Conservation (phyloP, 2,888 invertebrate species). For the Ectobius pallidus region DNA sequence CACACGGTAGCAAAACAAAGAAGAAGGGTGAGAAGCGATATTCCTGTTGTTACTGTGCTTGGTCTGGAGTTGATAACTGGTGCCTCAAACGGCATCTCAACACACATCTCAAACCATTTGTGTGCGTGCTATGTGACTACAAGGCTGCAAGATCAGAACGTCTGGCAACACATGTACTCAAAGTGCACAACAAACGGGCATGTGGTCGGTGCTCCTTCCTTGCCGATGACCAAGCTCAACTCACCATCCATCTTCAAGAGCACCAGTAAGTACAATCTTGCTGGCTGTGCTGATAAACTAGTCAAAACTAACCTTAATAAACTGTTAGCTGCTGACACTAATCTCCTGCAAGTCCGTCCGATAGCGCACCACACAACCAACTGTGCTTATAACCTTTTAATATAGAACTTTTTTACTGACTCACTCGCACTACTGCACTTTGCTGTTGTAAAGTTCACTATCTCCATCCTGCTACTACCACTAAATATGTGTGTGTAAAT, state of each 20-base stretch:
- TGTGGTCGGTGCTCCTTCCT: slow-evolving; percentile 88
- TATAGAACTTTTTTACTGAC: not conserved
- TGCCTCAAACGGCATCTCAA: slow-evolving; percentile 90
- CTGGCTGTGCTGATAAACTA: slow-evolving; percentile 8
- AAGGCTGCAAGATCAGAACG: slow-evolving; percentile 92
- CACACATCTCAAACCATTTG: slow-evolving; percentile 90
- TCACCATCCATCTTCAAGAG: slow-evolving; percentile 70
- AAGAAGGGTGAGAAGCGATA: slow-evolving; percentile 73
- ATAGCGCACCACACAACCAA: slow-evolving; percentile 6
- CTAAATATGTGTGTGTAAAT: slow-evolving; percentile 11
- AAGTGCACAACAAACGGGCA: slow-evolving; percentile 89
- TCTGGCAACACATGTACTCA: slow-evolving; percentile 86
- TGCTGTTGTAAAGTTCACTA: slow-evolving; percentile 17
- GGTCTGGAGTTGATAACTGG: slow-evolving; percentile 95
- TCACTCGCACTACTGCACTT: slow-evolving; percentile 3
- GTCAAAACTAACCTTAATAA: slow-evolving; percentile 10
- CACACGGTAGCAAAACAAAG: slow-evolving; percentile 45
- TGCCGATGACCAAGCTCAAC: slow-evolving; percentile 81
- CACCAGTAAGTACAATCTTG: slow-evolving; percentile 53
- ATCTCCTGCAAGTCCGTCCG: slow-evolving; percentile 11
- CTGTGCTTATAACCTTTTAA: slow-evolving; percentile 1
- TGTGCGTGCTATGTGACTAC: slow-evolving; percentile 89
- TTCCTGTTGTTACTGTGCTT: slow-evolving; percentile 88
- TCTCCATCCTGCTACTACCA: slow-evolving; percentile 10
- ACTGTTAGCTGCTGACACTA: not conserved